These are phyloP conservation scores for Epistrophella euchroma DNA, from an alignment of 2,888 invertebrate species.

Conservation along the genomic window DNA sequence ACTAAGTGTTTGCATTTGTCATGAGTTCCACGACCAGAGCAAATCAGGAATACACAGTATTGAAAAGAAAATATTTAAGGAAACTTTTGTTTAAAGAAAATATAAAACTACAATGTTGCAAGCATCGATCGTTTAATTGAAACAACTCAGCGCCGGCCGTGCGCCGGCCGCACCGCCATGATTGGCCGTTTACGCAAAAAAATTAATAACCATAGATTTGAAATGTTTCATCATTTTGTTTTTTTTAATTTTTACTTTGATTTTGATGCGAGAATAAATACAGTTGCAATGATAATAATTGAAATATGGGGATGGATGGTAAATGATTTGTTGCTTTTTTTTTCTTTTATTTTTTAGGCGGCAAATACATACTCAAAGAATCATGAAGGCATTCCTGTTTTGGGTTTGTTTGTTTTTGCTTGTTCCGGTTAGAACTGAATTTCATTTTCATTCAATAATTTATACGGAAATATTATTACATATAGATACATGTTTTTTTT, in stretches of 20 bases:
- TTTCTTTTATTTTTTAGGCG: not conserved
- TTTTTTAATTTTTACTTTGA: not conserved
- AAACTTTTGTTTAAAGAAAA: slow-evolving; percentile 7
- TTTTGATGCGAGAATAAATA: not conserved
- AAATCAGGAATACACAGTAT: slow-evolving; percentile 22
- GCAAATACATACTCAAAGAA: slow-evolving; percentile 23
- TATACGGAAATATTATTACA: slow-evolving; percentile 14
- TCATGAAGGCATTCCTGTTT: slow-evolving; percentile 22
- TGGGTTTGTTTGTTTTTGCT: slow-evolving; percentile 1
- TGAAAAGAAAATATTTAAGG: not conserved
- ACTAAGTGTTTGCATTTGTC: slow-evolving; percentile 66
- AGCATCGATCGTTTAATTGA: slow-evolving; percentile 13
- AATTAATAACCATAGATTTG: slow-evolving; percentile 3
- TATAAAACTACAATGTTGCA: slow-evolving; percentile 26
- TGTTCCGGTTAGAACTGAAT: slow-evolving; percentile 20
- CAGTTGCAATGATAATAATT: not conserved
- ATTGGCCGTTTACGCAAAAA: not conserved
- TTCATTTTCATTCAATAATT: slow-evolving; percentile 35
- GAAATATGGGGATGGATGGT: slow-evolving; percentile 3
- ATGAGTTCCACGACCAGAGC: slow-evolving; percentile 43
- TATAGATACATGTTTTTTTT: slow-evolving; percentile 1
- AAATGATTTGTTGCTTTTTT: not conserved
- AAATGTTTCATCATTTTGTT: not conserved
- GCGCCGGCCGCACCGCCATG: not conserved
- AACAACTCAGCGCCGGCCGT: not conserved